A percentile compares a stretch with the other conserved stretches of the same genome.
phyloP scores from a whole-genome alignment of 1,140 invertebrate species.

The Drosophila sulfurigaster region DNA sequence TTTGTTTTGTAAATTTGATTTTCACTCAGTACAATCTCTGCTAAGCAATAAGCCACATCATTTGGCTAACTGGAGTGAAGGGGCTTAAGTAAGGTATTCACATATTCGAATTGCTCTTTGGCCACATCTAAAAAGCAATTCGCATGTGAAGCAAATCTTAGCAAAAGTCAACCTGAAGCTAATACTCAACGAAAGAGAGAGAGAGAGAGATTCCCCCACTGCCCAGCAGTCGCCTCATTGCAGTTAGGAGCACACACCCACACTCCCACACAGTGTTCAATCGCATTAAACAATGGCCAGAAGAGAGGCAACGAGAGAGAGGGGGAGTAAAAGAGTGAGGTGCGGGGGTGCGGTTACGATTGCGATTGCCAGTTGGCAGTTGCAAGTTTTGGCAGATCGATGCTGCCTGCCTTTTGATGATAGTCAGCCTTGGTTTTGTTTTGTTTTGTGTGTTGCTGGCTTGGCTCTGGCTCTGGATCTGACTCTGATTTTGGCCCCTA shows the following conservation, averaged over 20 bases:
- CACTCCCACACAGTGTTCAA: conserved; percentile 54
- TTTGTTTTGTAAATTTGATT: no score
- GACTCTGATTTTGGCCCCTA: conserved; percentile 32
- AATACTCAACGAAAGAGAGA: not conserved
- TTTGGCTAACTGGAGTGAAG: conserved; percentile 28
- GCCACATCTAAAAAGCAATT: not conserved
- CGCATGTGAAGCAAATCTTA: conserved; percentile 25
- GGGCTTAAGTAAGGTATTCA: conserved; percentile 6
- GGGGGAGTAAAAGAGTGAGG: conserved; percentile 50
- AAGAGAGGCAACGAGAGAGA: no score
- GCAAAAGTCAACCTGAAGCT: conserved; percentile 11
- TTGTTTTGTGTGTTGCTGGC: not conserved
- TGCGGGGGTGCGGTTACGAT: conserved; percentile 58
- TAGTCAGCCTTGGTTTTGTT: conserved; percentile 49
- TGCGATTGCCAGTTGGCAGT: conserved; percentile 27
- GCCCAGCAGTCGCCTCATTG: conserved; percentile 50
- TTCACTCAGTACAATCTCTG: no score
- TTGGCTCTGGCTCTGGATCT: conserved; percentile 3
- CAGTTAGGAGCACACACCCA: conserved; percentile 3
- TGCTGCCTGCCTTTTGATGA: conserved; percentile 63
- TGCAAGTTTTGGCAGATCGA: conserved; percentile 56
- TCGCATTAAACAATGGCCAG: conserved; percentile 65
- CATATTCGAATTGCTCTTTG: conserved; percentile 1
- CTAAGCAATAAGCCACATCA: no score
- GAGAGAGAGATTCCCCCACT: conserved; percentile 38